A percentile compares a stretch with the other conserved stretches of the same genome.
phyloP scores from a whole-genome alignment of 2,797 vertebrate genomes.

The Phrynocephalus vlangalii region DNA sequence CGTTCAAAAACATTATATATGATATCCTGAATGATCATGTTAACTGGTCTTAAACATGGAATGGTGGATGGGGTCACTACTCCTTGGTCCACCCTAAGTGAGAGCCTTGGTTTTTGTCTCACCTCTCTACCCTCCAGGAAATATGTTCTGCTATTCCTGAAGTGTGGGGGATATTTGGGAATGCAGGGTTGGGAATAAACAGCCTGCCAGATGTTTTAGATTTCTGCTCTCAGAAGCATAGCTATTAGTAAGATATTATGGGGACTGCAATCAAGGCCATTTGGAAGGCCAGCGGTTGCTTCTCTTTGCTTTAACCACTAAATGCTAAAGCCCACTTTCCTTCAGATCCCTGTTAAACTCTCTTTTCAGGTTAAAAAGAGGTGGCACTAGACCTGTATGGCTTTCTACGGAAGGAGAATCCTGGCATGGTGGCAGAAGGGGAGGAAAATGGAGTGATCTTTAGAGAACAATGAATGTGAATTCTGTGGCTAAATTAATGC shows the following conservation, averaged over 20 bases:
- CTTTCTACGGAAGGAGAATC: not conserved
- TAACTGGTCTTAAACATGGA: not conserved
- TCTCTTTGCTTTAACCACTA: no score
- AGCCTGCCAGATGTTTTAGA: no score
- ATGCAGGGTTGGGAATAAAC: no score
- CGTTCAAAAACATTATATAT: not conserved
- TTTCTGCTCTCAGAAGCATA: no score
- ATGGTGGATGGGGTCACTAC: not conserved
- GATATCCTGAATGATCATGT: not conserved
- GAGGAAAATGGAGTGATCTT: not conserved
- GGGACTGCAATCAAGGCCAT: no score
- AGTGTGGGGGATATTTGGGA: no score
- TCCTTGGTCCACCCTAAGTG: not conserved
- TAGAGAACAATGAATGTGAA: not conserved
- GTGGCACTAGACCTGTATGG: not conserved
- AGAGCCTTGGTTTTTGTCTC: no score
- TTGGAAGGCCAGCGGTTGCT: no score
- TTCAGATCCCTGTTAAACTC: not conserved
- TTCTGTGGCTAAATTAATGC: no score
- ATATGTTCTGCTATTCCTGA: not conserved
- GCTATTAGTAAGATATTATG: no score
- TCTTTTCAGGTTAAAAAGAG: not conserved
- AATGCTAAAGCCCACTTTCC: not conserved
- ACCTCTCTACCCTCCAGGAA: not conserved
- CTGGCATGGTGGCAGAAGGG: no score